A percentile compares a stretch with the other conserved stretches of the same genome.
phyloP scores from a whole-genome alignment of 2,113 vertebrate species.

The Prionailurus bengalensis region DNA sequence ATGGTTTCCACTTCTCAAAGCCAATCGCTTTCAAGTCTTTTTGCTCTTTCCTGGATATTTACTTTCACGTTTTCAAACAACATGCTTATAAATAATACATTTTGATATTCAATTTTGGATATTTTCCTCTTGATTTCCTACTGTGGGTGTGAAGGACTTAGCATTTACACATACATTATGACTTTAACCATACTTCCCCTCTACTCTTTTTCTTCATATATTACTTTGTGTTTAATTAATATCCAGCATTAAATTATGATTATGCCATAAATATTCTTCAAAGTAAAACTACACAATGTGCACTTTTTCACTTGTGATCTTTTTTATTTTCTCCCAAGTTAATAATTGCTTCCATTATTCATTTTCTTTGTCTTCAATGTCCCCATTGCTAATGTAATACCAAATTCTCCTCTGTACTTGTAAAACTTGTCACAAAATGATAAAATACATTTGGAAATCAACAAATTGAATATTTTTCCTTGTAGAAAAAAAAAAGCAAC shows the following conservation, averaged over 20 bases:
- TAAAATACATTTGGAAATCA: constrained; percentile 15
- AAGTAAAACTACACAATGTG: background rate
- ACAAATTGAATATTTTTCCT: background rate
- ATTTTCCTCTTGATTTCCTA: background rate
- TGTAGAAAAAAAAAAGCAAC: background rate
- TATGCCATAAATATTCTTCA: constrained; percentile 62
- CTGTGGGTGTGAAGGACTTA: background rate
- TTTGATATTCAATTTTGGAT: background rate
- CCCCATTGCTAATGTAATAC: background rate
- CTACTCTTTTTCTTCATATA: background rate
- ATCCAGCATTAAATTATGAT: constrained; percentile 1
- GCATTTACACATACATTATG: background rate
- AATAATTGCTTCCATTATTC: constrained; percentile 35
- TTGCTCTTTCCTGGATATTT: background rate
- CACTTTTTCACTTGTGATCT: background rate
- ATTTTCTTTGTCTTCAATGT: background rate
- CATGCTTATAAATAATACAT: background rate
- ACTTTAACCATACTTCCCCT: background rate
- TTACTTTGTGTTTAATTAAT: constrained; percentile 33
- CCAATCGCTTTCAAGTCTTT: rapidly evolving
- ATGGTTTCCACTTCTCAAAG: background rate
- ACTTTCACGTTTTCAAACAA: background rate
- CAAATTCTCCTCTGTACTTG: background rate
- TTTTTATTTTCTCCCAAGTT: constrained; percentile 56
- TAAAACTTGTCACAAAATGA: constrained; percentile 16